Evolutionary conservation across 2,113 vertebrate species (phyloP).

Genomic region (Pseudopodoces humilis): DNA sequence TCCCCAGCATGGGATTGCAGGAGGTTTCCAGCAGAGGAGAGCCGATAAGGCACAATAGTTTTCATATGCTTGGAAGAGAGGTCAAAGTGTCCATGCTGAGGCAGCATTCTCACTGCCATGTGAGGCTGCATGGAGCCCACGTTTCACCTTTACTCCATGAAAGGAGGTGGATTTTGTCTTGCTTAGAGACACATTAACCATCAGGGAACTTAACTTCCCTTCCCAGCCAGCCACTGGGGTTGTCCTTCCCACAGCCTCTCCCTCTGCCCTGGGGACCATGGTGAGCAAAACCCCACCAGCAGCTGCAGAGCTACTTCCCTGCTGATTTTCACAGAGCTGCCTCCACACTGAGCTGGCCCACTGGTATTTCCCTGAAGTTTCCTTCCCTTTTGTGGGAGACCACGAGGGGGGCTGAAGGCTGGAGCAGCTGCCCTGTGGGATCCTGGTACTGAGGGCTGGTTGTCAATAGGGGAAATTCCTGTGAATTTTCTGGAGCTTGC

Average conservation of each 20-base stretch:
- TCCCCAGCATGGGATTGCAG: background rate
- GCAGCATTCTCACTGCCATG: background rate
- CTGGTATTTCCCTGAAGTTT: background rate
- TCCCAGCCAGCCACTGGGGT: background rate
- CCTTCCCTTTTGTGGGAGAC: background rate
- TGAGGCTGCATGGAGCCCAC: background rate
- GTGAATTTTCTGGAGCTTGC: background rate
- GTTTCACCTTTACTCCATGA: background rate
- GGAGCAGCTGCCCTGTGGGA: background rate
- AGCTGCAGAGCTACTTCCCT: background rate
- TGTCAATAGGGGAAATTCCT: background rate
- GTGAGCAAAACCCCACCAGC: background rate
- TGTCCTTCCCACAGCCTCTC: background rate
- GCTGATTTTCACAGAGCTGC: background rate
- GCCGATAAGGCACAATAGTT: background rate
- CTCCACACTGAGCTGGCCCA: background rate
- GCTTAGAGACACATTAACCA: background rate
- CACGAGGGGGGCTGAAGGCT: background rate
- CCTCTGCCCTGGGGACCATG: background rate
- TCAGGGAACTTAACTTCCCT: background rate
- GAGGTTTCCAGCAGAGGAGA: slow-evolving; percentile 22
- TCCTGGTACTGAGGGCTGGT: background rate
- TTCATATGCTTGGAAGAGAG: background rate
- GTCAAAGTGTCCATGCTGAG: background rate
- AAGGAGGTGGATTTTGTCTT: background rate